These are phyloP conservation scores for Clarias pachynema DNA, from an alignment of 2,797 vertebrate species.

Conservation along the genomic window DNA sequence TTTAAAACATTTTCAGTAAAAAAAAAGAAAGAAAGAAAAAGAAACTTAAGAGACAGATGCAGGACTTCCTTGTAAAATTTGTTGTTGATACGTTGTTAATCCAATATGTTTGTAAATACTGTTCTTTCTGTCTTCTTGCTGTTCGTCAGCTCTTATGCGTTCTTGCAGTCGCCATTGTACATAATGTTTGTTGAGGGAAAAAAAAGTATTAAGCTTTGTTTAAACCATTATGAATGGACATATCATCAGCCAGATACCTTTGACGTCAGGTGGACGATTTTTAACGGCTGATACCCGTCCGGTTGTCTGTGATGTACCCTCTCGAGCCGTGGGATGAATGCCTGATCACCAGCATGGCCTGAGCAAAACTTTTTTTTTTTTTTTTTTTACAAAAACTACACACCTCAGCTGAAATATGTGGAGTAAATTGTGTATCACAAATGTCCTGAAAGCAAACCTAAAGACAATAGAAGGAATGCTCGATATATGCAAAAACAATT, in stretches of 20 bases:
- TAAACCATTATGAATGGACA: conserved; percentile 26
- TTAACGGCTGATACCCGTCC: not conserved
- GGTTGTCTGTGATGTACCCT: conserved; percentile 13
- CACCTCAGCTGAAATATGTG: conserved; percentile 33
- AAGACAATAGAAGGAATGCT: conserved; percentile 67
- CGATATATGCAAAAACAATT: conserved; percentile 78
- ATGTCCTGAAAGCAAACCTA: conserved; percentile 22
- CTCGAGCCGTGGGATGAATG: conserved; percentile 22
- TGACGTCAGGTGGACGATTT: conserved; percentile 11
- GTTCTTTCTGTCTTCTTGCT: conserved; percentile 96
- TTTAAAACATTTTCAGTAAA: conserved; percentile 77
- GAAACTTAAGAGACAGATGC: conserved; percentile 82
- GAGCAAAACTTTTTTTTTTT: conserved; percentile 2
- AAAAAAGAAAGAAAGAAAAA: conserved; percentile 63
- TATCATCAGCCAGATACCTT: conserved; percentile 23
- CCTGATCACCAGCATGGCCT: conserved; percentile 52
- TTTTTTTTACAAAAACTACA: conserved; percentile 26
- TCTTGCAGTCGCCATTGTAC: conserved; percentile 77
- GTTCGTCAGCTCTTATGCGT: conserved; percentile 84
- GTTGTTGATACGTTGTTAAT: conserved; percentile 68
- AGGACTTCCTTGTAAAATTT: conserved; percentile 83
- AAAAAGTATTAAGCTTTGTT: conserved; percentile 36
- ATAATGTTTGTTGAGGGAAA: conserved; percentile 37
- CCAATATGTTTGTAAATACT: conserved; percentile 93
- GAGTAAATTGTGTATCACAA: conserved; percentile 17